A percentile compares a stretch with the other conserved stretches of the same genome.
These are phyloP conservation scores for Heliconius melpomene DNA, from an alignment of 1,140 invertebrate genomes.

Conservation along the genomic window DNA sequence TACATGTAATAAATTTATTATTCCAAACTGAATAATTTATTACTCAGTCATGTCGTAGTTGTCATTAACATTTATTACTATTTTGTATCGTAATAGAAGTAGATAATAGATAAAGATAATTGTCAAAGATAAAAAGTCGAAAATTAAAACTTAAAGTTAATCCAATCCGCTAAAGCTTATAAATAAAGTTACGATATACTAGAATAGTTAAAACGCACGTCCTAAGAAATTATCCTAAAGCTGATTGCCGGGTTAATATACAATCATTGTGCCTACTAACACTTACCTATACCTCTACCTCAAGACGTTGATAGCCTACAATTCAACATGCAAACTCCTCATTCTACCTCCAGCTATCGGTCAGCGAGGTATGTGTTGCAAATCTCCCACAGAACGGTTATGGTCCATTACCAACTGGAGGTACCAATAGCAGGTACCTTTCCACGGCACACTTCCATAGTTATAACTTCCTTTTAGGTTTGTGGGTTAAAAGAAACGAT, in stretches of 20 bases:
- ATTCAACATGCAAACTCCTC: constrained; percentile 27
- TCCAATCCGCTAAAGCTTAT: not conserved
- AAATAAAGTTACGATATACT: not conserved
- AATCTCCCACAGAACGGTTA: constrained; percentile 40
- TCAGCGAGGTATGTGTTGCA: constrained; percentile 41
- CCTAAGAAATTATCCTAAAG: constrained; percentile 13
- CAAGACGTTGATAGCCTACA: constrained; percentile 36
- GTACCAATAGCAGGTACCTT: constrained; percentile 39
- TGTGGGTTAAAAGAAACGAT: constrained; percentile 31
- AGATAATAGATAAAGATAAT: no score
- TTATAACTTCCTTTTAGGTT: constrained; percentile 41
- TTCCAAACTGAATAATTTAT: no score
- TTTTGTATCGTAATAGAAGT: no score
- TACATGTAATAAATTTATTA: no score
- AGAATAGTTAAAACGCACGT: not conserved
- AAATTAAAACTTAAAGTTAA: not conserved
- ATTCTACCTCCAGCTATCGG: constrained; percentile 47
- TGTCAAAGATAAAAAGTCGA: not conserved
- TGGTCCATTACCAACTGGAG: constrained; percentile 37
- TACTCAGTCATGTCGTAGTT: no score
- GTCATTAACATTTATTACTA: no score
- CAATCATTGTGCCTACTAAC: constrained; percentile 19
- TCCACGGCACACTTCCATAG: constrained; percentile 42
- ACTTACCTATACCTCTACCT: not conserved
- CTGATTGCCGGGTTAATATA: constrained; percentile 25